Percentiles rank a stretch among this genome's conserved stretches.
Conservation (phyloP, 1,140 invertebrate genomes). For the Apocrypta bakeri region DNA sequence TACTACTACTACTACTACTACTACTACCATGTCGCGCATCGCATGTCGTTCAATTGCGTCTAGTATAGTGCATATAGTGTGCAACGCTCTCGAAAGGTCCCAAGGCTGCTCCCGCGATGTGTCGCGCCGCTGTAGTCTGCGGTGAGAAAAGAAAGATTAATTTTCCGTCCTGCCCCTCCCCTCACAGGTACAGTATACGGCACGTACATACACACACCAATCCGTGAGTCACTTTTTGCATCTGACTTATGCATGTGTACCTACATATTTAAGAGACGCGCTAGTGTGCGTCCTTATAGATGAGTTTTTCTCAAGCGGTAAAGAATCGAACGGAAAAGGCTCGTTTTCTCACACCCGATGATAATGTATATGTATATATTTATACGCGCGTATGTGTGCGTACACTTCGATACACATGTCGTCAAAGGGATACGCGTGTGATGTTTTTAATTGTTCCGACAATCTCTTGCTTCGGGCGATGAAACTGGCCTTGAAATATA, state of each 20-base stretch:
- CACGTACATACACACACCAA: background rate
- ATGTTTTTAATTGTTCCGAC: background rate
- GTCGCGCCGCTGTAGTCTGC: constrained; percentile 2
- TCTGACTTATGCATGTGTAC: background rate
- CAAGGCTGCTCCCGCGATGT: constrained; percentile 40
- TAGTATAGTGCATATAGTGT: background rate
- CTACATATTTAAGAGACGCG: background rate
- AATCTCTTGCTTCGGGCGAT: background rate
- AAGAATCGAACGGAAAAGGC: constrained; percentile 1
- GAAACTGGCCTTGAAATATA: background rate
- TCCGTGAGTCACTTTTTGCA: constrained; percentile 44
- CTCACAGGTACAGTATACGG: background rate
- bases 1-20: no score
- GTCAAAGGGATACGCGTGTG: background rate
- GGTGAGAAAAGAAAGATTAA: constrained; percentile 50
- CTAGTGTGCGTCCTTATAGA: constrained; percentile 10
- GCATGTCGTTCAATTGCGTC: constrained; percentile 43
- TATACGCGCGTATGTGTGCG: no score
- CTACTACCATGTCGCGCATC: constrained; percentile 14
- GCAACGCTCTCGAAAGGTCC: background rate
- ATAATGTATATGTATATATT: background rate
- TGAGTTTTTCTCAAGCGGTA: constrained; percentile 32
- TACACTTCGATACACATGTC: background rate
- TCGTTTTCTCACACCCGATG: background rate
- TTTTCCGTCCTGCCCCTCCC: constrained; percentile 13